Evolutionary conservation across 2,797 vertebrate species (phyloP).

Genomic region (Malacoraja senta): DNA sequence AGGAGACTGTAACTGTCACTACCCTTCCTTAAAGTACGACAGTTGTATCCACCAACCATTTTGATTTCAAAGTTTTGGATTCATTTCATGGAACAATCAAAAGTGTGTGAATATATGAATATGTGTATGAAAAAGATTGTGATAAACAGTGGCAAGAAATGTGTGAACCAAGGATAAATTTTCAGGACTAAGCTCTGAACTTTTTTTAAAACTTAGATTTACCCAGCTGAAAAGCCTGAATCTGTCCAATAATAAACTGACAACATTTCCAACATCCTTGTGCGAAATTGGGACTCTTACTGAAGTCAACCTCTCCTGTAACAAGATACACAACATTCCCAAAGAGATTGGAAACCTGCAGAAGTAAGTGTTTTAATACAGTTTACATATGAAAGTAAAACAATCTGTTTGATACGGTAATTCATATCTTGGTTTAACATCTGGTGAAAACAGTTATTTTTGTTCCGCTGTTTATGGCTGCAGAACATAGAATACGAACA

Average conservation of each 20-base stretch:
- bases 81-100: not conserved
- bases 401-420: not conserved
- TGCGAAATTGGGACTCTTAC: constrained; percentile 83
- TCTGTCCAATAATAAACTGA: constrained; percentile 86
- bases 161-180: not conserved
- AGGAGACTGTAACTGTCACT: not conserved
- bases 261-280: constrained; percentile 77
- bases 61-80: too few relatives aligned
- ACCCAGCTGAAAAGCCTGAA: constrained; percentile 89
- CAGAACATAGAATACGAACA: too few relatives aligned
- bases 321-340: constrained; percentile 72
- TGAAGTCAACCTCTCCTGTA: constrained; percentile 87
- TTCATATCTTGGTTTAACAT: not conserved
- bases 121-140: not conserved
- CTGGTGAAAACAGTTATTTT: not conserved
- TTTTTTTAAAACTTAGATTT: constrained; percentile 64
- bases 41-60: too few relatives aligned
- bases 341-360: constrained; percentile 71
- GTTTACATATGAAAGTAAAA: not conserved
- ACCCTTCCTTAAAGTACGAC: too few relatives aligned
- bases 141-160: not conserved
- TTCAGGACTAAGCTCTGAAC: not conserved
- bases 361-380: constrained; percentile 61
- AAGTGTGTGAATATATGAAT: not conserved
- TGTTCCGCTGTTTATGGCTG: not conserved